Evolutionary conservation across 2,797 vertebrate species (phyloP).

Genomic region (Karalla daura): DNA sequence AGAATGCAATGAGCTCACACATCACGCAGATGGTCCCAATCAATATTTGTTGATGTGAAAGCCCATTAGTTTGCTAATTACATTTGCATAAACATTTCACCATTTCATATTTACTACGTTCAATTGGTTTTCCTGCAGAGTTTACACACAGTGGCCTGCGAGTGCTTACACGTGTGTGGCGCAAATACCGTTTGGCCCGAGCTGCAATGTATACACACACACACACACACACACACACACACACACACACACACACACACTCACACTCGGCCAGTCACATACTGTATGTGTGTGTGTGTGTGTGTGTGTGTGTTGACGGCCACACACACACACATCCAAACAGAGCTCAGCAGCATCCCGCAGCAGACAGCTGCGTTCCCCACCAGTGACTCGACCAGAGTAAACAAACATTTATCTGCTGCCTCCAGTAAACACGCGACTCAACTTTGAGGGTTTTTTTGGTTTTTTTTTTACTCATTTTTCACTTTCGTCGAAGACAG

Average conservation of each 20-base stretch:
- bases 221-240: conserved; percentile 40
- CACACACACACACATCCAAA: conserved; percentile 40
- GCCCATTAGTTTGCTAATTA: conserved; percentile 76
- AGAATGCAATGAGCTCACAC: conserved; percentile 73
- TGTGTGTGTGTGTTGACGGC: conserved; percentile 20
- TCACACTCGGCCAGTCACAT: conserved; percentile 31
- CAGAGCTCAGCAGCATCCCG: conserved; percentile 53
- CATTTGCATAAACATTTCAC: conserved; percentile 82
- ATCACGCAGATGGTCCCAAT: conserved; percentile 78
- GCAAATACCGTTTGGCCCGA: conserved; percentile 42
- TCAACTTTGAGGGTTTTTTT: conserved; percentile 47
- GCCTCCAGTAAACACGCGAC: conserved; percentile 61
- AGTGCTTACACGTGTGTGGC: conserved; percentile 73
- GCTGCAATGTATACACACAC: conserved; percentile 47
- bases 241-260: conserved; percentile 46
- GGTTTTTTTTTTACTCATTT: background rate
- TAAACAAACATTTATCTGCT: conserved; percentile 72
- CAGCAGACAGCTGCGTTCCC: conserved; percentile 73
- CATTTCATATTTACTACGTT: conserved; percentile 66
- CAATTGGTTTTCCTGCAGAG: conserved; percentile 65
- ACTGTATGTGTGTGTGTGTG: conserved; percentile 15
- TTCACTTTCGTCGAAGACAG: too few relatives aligned
- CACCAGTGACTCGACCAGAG: conserved; percentile 51
- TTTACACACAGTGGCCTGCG: conserved; percentile 72
- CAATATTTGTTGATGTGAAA: conserved; percentile 71